Evolutionary conservation across 2,113 vertebrate genomes (phyloP), one percentile per base, ranked within the genome.

Genomic region (Vombatus ursinus): DNA sequence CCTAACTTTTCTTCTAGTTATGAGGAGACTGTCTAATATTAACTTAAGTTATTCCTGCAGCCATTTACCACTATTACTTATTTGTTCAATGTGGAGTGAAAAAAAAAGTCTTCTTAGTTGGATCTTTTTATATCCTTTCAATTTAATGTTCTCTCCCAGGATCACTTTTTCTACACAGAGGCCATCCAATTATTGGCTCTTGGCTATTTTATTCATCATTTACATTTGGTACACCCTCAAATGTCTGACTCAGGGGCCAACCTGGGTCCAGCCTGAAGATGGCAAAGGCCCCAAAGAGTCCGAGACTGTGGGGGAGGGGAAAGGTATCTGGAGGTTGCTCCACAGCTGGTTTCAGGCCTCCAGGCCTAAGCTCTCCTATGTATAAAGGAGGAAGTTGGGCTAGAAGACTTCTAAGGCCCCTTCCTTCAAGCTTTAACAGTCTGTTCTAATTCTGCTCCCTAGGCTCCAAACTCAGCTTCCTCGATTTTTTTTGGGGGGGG

Each of bases 1-100:
- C 97, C 97, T 97, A 97, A 97, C 98, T 98, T 98, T 97, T 97
- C 98, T 97, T 97, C 97, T 96, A 98, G 92, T 98, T 98, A 94
- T 96, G 98, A 95, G 98, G 95, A 94, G 53, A 97, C 93, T 97
- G 31, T 94, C 97, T 92, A 84, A 94, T 97, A 96, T 98, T 98
- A 96, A 96, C 90, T 94, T 95, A 93, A 95, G 92, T 93, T 96
- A 96, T 77, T 53, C 57, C 77, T 97, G 96, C 92, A 94, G 68
- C 95, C 97, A 94, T 95, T 95, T 95, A 97, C 97, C 95, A 94
- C 93, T 94, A 96, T 57, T 97, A 95, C 90, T 93, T 95, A 95
- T n/a, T 94, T 90, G 95, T 92, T 77, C 90, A 89, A 26, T 52
- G 10, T 57, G 92, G 47, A 92, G 44, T 52, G 50, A 96, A 47